Percentiles rank a stretch among this genome's conserved stretches.
phyloP scores from a whole-genome alignment of 2,113 vertebrate genomes.

The Falcunculus frontatus region DNA sequence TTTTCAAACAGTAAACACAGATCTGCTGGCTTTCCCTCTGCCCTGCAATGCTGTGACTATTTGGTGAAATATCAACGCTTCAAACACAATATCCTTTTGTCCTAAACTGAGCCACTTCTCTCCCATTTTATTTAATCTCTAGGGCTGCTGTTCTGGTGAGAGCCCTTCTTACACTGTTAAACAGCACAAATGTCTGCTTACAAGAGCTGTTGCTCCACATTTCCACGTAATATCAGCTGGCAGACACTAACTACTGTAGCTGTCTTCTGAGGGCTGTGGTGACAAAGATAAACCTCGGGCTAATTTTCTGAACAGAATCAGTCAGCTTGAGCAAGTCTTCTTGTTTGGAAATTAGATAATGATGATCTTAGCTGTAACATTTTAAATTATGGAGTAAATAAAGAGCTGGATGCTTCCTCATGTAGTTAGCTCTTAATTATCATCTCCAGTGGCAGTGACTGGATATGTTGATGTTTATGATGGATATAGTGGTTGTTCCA shows the following conservation, averaged over 20 bases:
- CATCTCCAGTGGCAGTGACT: not conserved
- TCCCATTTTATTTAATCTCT: not conserved
- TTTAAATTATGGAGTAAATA: slow-evolving; percentile 46
- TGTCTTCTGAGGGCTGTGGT: not conserved
- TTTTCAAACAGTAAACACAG: not conserved
- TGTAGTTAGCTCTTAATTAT: slow-evolving; percentile 46
- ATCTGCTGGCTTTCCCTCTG: not conserved
- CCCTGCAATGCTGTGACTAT: not conserved
- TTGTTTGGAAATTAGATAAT: slow-evolving; percentile 32
- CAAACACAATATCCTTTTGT: not conserved
- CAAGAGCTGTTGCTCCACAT: not conserved
- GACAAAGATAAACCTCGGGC: slow-evolving; percentile 17
- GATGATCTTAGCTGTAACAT: not conserved
- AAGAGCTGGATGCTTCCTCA: slow-evolving; percentile 4
- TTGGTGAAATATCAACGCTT: not conserved
- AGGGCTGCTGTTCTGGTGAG: not conserved
- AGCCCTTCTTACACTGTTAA: not conserved
- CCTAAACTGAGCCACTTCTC: not conserved
- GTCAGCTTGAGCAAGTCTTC: not conserved
- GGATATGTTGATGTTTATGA: not conserved
- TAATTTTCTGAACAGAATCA: slow-evolving; percentile 13
- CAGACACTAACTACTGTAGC: not conserved
- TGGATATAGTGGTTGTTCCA: slow-evolving; percentile 31
- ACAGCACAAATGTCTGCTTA: not conserved
- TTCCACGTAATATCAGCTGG: not conserved